phyloP scores from a whole-genome alignment of 1,140 invertebrate genomes.

The Wiebesia pumilae region DNA sequence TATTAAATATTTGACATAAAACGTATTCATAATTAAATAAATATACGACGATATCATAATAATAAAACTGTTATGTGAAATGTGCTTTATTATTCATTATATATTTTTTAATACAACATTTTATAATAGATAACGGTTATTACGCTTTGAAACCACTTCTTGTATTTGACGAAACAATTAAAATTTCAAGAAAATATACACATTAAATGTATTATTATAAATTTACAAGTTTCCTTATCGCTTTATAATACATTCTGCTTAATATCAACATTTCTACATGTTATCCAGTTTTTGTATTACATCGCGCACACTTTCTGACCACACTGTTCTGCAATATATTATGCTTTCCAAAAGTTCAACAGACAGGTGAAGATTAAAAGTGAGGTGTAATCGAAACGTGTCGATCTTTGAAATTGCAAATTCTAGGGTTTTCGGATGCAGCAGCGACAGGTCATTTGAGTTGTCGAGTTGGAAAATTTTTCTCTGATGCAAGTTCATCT shows the following conservation, averaged over 20 bases:
- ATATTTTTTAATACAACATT: too few relatives aligned
- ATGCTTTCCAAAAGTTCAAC: neutral
- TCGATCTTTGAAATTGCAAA: neutral
- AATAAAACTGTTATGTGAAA: too few relatives aligned
- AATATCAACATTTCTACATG: neutral
- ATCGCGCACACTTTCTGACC: neutral
- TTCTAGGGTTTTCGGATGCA: neutral
- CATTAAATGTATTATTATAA: too few relatives aligned
- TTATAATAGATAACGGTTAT: too few relatives aligned
- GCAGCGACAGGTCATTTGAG: neutral
- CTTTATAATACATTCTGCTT: neutral
- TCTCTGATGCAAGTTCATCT: neutral
- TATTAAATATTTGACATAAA: too few relatives aligned
- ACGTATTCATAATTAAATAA: too few relatives aligned
- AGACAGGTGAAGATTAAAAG: neutral
- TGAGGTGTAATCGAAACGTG: neutral
- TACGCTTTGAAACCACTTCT: too few relatives aligned
- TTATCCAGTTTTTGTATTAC: neutral
- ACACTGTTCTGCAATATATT: neutral
- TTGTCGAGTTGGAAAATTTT: neutral
- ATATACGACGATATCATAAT: too few relatives aligned
- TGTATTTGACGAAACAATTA: too few relatives aligned
- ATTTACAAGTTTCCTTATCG: too few relatives aligned
- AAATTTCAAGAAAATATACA: too few relatives aligned
- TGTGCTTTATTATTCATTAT: too few relatives aligned